Evolutionary conservation across 1,140 invertebrate species (phyloP), one percentile per base, ranked within the genome.

Genomic region (Drosophila nigromelanica): DNA sequence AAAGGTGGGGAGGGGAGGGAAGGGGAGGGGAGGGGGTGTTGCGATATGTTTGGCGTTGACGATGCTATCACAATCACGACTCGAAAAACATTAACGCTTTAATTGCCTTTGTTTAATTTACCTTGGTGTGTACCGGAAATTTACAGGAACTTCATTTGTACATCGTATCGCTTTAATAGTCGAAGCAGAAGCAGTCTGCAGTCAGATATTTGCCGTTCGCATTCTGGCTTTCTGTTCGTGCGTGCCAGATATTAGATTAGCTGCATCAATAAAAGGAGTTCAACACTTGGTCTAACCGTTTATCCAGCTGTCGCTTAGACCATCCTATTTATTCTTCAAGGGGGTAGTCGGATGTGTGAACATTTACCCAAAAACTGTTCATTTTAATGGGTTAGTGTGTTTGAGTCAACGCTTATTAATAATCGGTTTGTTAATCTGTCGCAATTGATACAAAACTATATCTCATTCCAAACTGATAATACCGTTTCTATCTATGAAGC

Each of bases 21-120:
- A 2, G 15, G 5, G 11, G 12, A 40, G 39, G 30, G 18, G 18
- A 18, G 2, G 18, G 18, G 18, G 18, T 18, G 12, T 12, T 40
- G 40, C 11, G 40, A 64, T 62, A 74, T 80, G 64, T 61, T 35
- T 45, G 55, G 40, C 56, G 24, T 37, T 51, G 62, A 39, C 42
- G 60, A 59, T 48, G 52, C 35, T 79, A 83, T 80, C 73, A 68
- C 45, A 69, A 75, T 72, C 64, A 76, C 70, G 64, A 87, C 64
- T 78, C 62, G 45, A 74, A 71, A 67, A 24, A 76, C 66, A 77
- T 77, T 82, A 80, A 71, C 61, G 62, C 74, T 63, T 80, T 89
- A 89, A 89, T 89, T 89, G 80, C 85, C 80, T 73, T 85, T 80
- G 80, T 89, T 89, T 85, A 72, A 89, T 89, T 89, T 89, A 85